Evolutionary conservation across 2,113 vertebrate genomes (phyloP), one percentile per base, ranked within the genome.

Genomic region (Phaethon lepturus): DNA sequence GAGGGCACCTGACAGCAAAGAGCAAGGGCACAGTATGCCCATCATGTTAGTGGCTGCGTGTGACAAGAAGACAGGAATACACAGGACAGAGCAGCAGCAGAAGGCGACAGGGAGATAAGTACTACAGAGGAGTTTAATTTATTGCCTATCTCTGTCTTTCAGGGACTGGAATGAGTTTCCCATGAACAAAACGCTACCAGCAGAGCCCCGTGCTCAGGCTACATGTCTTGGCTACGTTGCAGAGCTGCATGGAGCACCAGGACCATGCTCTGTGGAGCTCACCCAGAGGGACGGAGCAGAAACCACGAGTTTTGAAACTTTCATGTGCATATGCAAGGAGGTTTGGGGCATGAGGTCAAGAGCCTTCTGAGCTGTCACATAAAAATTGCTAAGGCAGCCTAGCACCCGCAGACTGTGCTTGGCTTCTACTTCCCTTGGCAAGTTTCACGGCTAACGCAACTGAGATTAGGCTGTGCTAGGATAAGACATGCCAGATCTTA

Each of bases 1-100:
- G 81, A 53, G 59, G 69, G 74, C 66, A 88, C 11, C 42, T 42
- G 62, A n/a, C 44, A 68, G 82, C 47, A n/a, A 1, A 2, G 69
- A 75, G 47, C 56, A 40, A 33, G 17, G 53, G 29, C 85, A 33
- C 4, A 0, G 0, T 9, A 2, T 0, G 1, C 66, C 72, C 22
- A 2, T 4, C 11, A 19, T 47, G 45, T 8, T 26, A 53, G 56
- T 7, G 4, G 29, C 50, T 0, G 0, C 1, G 2, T 44, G 62
- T 58, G 74, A 72, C 77, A 20, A 73, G 45, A 69, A 33, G 50
- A 44, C 7, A 24, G 47, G 60, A 77, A 29, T 10, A 45, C 33
- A 16, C 55, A 81, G 69, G 77, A 13, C 87, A 82, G 58, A 29
- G 58, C 78, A 94, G 74, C 82, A 75, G 58, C 35, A 68, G n/a